These are phyloP conservation scores for Ligdia adustata DNA, from an alignment of 2,888 invertebrate genomes.

Conservation along the genomic window DNA sequence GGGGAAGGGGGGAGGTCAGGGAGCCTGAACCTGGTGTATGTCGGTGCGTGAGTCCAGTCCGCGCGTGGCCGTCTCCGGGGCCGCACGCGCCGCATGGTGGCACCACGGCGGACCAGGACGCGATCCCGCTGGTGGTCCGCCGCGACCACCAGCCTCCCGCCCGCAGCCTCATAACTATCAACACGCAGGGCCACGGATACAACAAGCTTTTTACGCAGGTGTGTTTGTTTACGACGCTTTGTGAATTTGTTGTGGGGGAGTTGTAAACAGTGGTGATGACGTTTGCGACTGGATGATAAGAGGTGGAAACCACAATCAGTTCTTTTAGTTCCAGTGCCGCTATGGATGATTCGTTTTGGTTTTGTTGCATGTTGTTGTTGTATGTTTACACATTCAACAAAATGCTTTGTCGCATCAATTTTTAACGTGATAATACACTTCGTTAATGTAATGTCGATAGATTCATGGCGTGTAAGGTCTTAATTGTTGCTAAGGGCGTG, in stretches of 20 bases:
- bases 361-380: no score
- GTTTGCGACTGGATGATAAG: no score
- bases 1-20: conserved; percentile 27
- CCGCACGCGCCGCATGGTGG: conserved; percentile 52
- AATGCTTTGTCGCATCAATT: no score
- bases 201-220: conserved; percentile 93
- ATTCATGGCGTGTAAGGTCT: no score
- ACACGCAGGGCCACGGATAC: conserved; percentile 90
- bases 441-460: no score
- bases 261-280: conserved; percentile 18
- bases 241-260: not conserved
- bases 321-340: no score
- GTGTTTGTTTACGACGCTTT: not conserved
- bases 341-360: no score
- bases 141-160: conserved; percentile 69
- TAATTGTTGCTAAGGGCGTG: no score
- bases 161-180: conserved; percentile 91
- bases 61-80: conserved; percentile 56
- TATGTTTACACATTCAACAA: no score
- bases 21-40: conserved; percentile 29
- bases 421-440: no score
- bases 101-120: conserved; percentile 81
- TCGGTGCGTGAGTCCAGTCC: conserved; percentile 40
- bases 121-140: conserved; percentile 79
- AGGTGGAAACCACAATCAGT: no score